These are phyloP conservation scores for Brachionus sp. DNA, from an alignment of 1,140 invertebrate species.

Conservation along the genomic window DNA sequence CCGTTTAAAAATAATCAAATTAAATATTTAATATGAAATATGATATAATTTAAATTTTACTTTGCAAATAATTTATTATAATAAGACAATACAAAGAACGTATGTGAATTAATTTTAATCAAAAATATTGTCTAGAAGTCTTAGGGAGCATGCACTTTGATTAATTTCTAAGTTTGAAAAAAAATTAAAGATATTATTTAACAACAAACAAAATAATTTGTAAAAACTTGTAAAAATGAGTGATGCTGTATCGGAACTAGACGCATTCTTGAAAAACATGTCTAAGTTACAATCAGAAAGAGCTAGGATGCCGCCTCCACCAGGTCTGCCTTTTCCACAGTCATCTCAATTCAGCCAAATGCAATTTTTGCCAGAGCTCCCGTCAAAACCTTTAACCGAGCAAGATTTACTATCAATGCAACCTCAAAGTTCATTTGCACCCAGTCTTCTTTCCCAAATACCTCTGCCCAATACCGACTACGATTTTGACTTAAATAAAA, in stretches of 20 bases:
- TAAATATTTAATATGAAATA: neutral
- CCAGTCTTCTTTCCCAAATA: neutral
- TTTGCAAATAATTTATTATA: neutral
- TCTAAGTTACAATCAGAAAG: neutral
- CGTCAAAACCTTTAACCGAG: slow-evolving; percentile 27
- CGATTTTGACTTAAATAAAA: slow-evolving; percentile 19
- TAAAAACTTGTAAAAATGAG: slow-evolving; percentile 17
- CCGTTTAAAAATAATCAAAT: too few species aligned
- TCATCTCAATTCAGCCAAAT: neutral
- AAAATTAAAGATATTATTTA: neutral
- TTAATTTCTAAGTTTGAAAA: neutral
- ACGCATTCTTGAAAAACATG: slow-evolving; percentile 9
- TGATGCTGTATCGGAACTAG: slow-evolving; percentile 28
- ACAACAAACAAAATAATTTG: neutral
- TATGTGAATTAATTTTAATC: neutral
- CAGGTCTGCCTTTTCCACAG: slow-evolving; percentile 4
- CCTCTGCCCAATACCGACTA: slow-evolving; percentile 26
- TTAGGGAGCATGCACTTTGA: slow-evolving; percentile 10
- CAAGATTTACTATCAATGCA: slow-evolving; percentile 13
- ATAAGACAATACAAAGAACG: neutral
- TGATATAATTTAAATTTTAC: neutral
- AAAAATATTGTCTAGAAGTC: neutral
- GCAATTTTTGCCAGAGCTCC: neutral
- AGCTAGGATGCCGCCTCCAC: neutral
- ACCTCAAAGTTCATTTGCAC: neutral